Evolutionary conservation across 2,797 vertebrate genomes (phyloP), one percentile per base, ranked within the genome.

Genomic region (Aeoliscus strigatus): DNA sequence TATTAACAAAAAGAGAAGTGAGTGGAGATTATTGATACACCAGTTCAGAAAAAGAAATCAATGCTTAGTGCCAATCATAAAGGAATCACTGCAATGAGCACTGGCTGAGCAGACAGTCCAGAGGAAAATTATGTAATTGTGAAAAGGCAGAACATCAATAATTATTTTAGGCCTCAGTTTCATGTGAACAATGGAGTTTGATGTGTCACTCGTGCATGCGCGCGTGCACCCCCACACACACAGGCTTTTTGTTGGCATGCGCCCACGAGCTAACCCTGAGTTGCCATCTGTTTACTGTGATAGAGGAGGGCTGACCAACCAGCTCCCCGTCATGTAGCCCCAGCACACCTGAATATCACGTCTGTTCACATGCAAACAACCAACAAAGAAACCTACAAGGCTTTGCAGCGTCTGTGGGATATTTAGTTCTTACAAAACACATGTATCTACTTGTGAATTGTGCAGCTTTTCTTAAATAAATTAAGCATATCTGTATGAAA

Each of bases 241-340:
- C 42, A 51, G 64, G 51, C 55, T 68, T 75, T 76, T 79, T 73
- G 55, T 75, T 87, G 85, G 84, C 85, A 68, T 59, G 69, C 39
- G 43, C 65, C 71, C 73, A 80, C 60, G 29, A 80, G 58, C 84
- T 66, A 85, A 76, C 80, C 66, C 79, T 78, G 73, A 79, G 81
- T 71, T 79, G 82, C 87, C 88, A 89, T 90, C 86, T 89, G 87
- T 83, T 87, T 77, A 48, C 62, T 40, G 37, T 69, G 77, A 80
- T 48, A 71, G 67, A 77, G 55, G 51, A 73, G 62, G 43, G 73
- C 66, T 77, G 76, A 80, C 77, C 74, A 79, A 44, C 75, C 62
- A 53, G 70, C 69, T 75, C 73, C 43, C 72, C 32, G 40, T 70
- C 61, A 69, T 59, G 66, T 70, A 53, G 73, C 62, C 49, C 56